Percentiles rank a stretch among this genome's conserved stretches.
phyloP scores from a whole-genome alignment of 2,797 vertebrate genomes.

The Oreortyx pictus region DNA sequence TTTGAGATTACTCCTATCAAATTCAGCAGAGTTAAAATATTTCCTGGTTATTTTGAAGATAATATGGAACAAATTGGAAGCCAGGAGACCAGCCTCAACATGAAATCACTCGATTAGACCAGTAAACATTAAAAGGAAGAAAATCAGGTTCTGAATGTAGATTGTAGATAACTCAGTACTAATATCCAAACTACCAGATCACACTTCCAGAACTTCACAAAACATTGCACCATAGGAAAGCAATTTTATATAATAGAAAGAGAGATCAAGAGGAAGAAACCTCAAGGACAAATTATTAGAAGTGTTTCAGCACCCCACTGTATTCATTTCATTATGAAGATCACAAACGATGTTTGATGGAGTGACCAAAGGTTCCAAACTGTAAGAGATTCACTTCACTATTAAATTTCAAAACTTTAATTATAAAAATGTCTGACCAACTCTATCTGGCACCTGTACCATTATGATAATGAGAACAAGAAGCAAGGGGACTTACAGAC shows the following conservation, averaged over 20 bases:
- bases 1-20: neutral
- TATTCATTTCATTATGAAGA: slow-evolving; percentile 1
- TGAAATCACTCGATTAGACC: neutral
- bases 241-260: neutral
- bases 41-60: neutral
- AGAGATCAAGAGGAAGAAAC: slow-evolving; percentile 10
- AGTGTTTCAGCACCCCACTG: neutral
- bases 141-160: neutral
- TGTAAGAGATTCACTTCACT: neutral
- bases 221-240: neutral
- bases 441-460: neutral
- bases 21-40: neutral
- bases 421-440: slow-evolving; percentile 1
- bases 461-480: neutral
- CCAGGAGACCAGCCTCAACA: neutral
- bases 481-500: neutral
- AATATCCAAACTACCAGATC: neutral
- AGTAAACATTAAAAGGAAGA: neutral
- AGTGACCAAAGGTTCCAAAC: neutral
- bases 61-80: neutral
- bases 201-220: neutral
- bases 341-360: neutral
- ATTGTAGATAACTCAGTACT: neutral
- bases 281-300: neutral
- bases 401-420: slow-evolving; percentile 27